A percentile compares a stretch with the other conserved stretches of the same genome.
Evolutionary conservation across 2,888 invertebrate genomes (phyloP).

Genomic region (Hoplodrina ambigua): DNA sequence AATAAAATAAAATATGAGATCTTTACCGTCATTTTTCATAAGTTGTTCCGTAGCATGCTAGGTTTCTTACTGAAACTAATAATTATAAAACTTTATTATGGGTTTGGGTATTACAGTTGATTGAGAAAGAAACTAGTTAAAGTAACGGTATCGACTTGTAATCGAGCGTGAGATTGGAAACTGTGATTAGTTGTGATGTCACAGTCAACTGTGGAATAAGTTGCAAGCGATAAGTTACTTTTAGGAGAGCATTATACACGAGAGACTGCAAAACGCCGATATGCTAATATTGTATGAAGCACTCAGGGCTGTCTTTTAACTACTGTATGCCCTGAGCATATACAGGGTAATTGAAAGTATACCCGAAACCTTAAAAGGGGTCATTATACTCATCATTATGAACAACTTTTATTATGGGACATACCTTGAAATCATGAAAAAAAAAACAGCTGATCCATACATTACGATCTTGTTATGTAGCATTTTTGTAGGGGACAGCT

Average conservation of each 20-base stretch:
- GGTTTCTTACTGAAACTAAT: constrained; percentile 33
- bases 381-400: too few species aligned
- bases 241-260: not conserved
- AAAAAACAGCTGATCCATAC: too few species aligned
- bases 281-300: too few species aligned
- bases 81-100: constrained; percentile 37
- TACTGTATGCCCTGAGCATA: too few species aligned
- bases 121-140: constrained; percentile 51
- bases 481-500: too few species aligned
- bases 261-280: not conserved
- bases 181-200: constrained; percentile 30
- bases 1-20: constrained; percentile 44
- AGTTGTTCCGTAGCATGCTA: constrained; percentile 24
- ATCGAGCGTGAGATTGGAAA: constrained; percentile 68
- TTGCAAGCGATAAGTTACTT: constrained; percentile 13
- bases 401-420: too few species aligned
- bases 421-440: too few species aligned
- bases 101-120: constrained; percentile 44
- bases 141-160: constrained; percentile 39
- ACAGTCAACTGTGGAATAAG: constrained; percentile 9
- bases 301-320: too few species aligned
- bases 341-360: too few species aligned
- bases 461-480: too few species aligned
- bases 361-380: too few species aligned
- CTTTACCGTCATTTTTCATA: constrained; percentile 39